phyloP scores from a whole-genome alignment of 2,888 invertebrate species.

The Amblyjoppa fuscipennis region DNA sequence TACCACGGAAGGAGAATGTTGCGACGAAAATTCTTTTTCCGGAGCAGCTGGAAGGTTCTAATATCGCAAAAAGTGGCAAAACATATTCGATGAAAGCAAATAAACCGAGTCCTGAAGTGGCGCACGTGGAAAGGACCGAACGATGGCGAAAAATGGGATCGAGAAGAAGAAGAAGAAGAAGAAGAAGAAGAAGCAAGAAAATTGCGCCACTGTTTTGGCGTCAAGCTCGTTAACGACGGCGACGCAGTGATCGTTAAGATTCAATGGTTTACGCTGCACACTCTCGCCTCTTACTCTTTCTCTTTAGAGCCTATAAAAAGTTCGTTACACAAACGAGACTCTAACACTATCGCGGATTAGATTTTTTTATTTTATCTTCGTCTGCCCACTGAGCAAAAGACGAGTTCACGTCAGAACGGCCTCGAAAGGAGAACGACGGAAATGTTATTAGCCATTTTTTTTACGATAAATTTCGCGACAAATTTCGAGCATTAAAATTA shows the following conservation, averaged over 20 bases:
- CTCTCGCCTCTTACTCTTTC: slow-evolving; percentile 12
- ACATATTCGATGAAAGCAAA: not conserved
- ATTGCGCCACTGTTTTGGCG: slow-evolving; percentile 63
- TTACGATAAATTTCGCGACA: not conserved
- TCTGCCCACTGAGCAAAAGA: not conserved
- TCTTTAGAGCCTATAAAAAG: slow-evolving; percentile 34
- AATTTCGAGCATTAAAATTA: slow-evolving; percentile 26
- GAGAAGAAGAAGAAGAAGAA: slow-evolving; percentile 9
- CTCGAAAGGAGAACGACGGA: not conserved
- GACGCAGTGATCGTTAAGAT: slow-evolving; percentile 60
- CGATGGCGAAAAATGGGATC: slow-evolving; percentile 6
- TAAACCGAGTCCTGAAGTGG: slow-evolving; percentile 9
- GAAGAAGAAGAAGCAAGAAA: slow-evolving; percentile 39
- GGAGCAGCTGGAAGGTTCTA: not conserved
- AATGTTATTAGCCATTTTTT: not conserved
- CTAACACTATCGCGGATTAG: not conserved
- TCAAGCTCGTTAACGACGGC: slow-evolving; percentile 63
- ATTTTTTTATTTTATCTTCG: not conserved
- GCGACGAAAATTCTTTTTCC: not conserved
- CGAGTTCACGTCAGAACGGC: not conserved
- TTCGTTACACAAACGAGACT: slow-evolving; percentile 26
- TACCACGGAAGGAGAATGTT: not conserved
- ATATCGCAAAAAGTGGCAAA: slow-evolving; percentile 17
- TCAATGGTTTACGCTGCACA: slow-evolving; percentile 39
- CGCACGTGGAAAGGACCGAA: slow-evolving; percentile 9